Conservation (phyloP, 2,888 invertebrate genomes). For the Rotaria sp. region DNA sequence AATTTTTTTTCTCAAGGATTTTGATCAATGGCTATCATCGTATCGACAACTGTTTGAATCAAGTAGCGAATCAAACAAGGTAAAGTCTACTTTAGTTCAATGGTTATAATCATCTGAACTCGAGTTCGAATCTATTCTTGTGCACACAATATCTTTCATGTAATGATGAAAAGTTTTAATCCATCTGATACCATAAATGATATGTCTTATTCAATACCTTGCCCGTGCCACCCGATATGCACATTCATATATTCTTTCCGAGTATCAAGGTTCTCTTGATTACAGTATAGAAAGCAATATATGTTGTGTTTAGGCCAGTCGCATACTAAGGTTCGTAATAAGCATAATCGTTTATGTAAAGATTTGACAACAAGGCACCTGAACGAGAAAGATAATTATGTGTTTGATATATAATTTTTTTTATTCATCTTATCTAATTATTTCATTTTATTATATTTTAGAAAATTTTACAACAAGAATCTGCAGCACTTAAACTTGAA, state of each 20-base stretch:
- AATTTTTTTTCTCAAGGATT: not conserved
- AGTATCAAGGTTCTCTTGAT: constrained; percentile 7
- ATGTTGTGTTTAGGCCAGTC: not conserved
- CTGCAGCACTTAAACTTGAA: not conserved
- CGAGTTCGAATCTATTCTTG: not conserved
- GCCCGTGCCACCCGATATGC: not conserved
- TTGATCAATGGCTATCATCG: not conserved
- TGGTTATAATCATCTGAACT: not conserved
- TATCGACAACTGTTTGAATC: not conserved
- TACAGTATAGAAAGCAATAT: not conserved
- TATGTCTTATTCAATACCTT: not conserved
- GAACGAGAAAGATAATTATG: not conserved
- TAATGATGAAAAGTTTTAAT: not conserved
- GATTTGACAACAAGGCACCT: not conserved
- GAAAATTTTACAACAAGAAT: not conserved
- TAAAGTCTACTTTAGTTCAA: not conserved
- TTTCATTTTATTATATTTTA: not conserved
- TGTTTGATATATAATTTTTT: too few relatives aligned
- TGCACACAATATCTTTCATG: not conserved
- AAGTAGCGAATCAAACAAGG: not conserved
- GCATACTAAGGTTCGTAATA: not conserved
- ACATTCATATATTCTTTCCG: not conserved
- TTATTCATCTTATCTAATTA: too few relatives aligned
- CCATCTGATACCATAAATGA: not conserved
- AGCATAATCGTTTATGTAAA: not conserved